Conservation (phyloP, 23 tunicate species). For the Corella eumyota region DNA sequence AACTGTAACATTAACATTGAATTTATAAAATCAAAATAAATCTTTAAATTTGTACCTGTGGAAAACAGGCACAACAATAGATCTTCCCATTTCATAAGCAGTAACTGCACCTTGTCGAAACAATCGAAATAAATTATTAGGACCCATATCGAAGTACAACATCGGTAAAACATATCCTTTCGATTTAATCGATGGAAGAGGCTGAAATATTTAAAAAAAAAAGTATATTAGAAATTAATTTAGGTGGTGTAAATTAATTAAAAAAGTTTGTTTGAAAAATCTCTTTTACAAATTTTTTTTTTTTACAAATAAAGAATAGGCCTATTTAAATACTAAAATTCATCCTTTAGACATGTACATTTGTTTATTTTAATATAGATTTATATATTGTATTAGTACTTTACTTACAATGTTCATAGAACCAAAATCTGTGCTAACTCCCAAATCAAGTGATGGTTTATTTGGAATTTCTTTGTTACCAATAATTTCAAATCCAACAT, state of each 20-base stretch:
- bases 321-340: too few relatives aligned
- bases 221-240: background rate
- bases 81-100: constrained; percentile 96
- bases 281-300: too few relatives aligned
- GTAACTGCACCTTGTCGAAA: constrained; percentile 94
- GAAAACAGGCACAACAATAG: constrained; percentile 93
- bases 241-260: too few relatives aligned
- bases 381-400: too few relatives aligned
- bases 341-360: too few relatives aligned
- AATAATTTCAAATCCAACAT: too few relatives aligned
- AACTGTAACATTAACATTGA: background rate
- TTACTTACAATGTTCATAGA: constrained; percentile 71
- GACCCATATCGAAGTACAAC: constrained; percentile 99
- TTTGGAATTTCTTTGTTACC: constrained; percentile 13
- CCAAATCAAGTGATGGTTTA: constrained; percentile 54
- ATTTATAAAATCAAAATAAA: background rate
- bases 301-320: too few relatives aligned
- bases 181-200: constrained; percentile 50
- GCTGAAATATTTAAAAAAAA: constrained; percentile 30
- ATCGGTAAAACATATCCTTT: constrained; percentile 89
- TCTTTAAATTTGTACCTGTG: constrained; percentile 57
- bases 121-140: constrained; percentile 90
- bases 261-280: too few relatives aligned
- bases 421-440: constrained; percentile 70
- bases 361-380: too few relatives aligned